Base-by-base conservation (phyloP, 2,113 vertebrate species). In the Rallus limicola region DNA sequence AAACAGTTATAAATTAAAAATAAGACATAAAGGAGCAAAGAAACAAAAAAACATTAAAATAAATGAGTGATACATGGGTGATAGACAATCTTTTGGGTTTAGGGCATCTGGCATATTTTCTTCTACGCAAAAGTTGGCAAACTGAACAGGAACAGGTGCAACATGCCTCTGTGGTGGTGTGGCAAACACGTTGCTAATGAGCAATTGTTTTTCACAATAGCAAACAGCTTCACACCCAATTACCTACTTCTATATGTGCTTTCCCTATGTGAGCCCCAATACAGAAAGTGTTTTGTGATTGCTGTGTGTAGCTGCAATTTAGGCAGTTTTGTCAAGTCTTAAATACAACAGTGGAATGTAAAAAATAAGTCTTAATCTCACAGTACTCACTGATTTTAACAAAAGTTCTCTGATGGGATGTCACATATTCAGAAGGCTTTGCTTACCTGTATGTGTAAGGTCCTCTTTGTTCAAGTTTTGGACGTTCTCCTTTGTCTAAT, bases 391-490 rank as follows among this genome's bases (percentile, higher is more conserved):
- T 68, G 33, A 60, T 15, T 71, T 88, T 28, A 69, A 21, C 31
- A 85, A 58, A 82, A 59, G 6, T 63, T 62, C 29, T 70, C 33
- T 29, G 33, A 40, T 2, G 5, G 31, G 6, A 19, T 33, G 7
- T n/a, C 46, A 71, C 7, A 44, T 29, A 33, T 33, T 25, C 19
- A 26, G 12, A 21, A 8, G 28, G 7, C 13, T 82, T 88, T 84
- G 56, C 90, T 82, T 97, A 99, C 99, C 91, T 98, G 95, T 99
- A 99, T 0, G 99, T 99, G 56, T 99, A 99, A 9, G 99, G 99
- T 69, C 99, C 99, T 96, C 77, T 99, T 96, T 99, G 98, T 68
- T 90, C 50, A 11, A 99, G 88, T 56, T 95, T 84, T 65, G 99
- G 98, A 29, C 13, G 93, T 38, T 90, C 91, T 16, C 99, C 99